phyloP scores from a whole-genome alignment of 2,113 vertebrate species.

The Genyomyrus donnyi region DNA sequence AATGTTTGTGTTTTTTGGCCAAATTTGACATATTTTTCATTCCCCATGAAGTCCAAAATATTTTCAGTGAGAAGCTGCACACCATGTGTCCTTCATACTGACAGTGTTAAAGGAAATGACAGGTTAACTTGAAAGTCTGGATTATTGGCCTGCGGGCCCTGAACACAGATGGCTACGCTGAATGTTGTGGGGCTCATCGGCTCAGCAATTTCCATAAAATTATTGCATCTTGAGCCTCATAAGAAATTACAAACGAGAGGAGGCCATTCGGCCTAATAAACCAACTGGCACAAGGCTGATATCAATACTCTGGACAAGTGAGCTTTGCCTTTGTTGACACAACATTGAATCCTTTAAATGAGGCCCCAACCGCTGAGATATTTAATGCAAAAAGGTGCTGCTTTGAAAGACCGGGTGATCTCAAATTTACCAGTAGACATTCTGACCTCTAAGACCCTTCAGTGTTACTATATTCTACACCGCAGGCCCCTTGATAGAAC shows the following conservation, averaged over 20 bases:
- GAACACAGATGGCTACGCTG: not conserved
- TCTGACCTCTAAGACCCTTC: not conserved
- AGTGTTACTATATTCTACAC: not conserved
- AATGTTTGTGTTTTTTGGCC: not conserved
- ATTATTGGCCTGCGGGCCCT: not conserved
- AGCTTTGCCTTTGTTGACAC: not conserved
- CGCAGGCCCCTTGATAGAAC: not conserved
- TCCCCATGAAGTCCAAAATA: not conserved
- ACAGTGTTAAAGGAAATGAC: not conserved
- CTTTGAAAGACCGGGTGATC: not conserved
- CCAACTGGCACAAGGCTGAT: not conserved
- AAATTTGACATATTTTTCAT: slow-evolving; percentile 10
- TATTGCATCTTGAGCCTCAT: not conserved
- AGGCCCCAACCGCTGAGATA: not conserved
- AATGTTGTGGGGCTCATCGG: not conserved
- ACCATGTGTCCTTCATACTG: not conserved
- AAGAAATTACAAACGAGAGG: no score
- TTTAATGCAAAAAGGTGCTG: not conserved
- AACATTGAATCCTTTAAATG: not conserved
- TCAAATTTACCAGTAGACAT: not conserved
- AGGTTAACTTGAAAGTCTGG: slow-evolving; percentile 2
- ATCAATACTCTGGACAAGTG: not conserved
- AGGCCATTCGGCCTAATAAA: no score
- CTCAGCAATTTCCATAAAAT: slow-evolving; percentile 2
- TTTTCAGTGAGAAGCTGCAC: not conserved